Evolutionary conservation across 2,113 vertebrate genomes (phyloP), one percentile per base, ranked within the genome.

Genomic region (Stigmatopora nigra): DNA sequence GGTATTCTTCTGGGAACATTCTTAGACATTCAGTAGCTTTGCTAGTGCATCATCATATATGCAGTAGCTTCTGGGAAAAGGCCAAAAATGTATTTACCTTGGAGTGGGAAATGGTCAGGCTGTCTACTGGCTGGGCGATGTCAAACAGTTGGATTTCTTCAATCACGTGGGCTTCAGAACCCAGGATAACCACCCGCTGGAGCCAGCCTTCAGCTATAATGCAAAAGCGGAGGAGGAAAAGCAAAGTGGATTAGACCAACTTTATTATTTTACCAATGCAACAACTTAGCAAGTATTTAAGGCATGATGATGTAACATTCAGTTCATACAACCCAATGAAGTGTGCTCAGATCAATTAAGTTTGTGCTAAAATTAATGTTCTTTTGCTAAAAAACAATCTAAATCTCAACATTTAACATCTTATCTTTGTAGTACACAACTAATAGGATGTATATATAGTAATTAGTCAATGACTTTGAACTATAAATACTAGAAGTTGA

Each of bases 91-190:
- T 67, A 31, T 66, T 73, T 89, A 97, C 96, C 93, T 94, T 95
- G 70, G 81, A 87, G 61, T 82, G 89, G 0, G 95, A 95, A 77
- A 99, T 89, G 31, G 91, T 93, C 68, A 99, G 85, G 81, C 93
- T 99, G 84, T 94, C 92, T 78, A 98, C 89, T 0, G 96, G 93
- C 84, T 96, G 91, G 0, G 85, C 73, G 0, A 86, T 86, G 68
- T 95, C 90, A 16, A 99, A 98, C 76, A 99, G 90, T 87, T 98
- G 95, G 83, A 98, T 90, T 86, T 98, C 97, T 82, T 99, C 97
- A 0, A 97, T 93, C 71, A 98, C 88, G 14, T 99, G 94, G 13
- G 92, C 86, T 7, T 83, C 88, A 0, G 89, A n/a, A 0, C 91
- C 92, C 77, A 94, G 44, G 71, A 90, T 89, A 71, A 96, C 89